These are phyloP conservation scores for Macrotrachela quadricornifera DNA, from an alignment of 1,140 invertebrate genomes.

Conservation along the genomic window DNA sequence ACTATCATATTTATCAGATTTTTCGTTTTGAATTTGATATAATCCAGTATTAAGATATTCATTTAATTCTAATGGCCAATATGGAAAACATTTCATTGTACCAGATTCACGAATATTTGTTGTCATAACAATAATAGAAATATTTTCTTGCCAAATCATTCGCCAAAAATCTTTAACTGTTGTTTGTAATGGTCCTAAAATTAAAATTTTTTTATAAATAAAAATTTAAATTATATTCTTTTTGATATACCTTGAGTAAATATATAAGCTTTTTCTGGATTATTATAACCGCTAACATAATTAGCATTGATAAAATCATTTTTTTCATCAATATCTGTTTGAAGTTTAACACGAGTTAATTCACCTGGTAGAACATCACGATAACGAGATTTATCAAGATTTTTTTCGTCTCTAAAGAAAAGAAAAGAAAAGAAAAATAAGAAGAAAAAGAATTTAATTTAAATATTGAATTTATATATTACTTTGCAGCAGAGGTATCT, in stretches of 20 bases:
- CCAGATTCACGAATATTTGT: conserved; percentile 63
- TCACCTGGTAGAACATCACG: conserved; percentile 52
- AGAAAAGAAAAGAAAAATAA: neutral
- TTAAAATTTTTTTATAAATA: no score
- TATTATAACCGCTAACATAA: conserved; percentile 89
- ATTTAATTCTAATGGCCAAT: conserved; percentile 58
- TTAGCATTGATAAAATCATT: conserved; percentile 93
- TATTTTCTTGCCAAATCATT: conserved; percentile 83
- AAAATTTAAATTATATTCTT: no score
- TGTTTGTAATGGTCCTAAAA: conserved; percentile 54
- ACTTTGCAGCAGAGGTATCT: no score
- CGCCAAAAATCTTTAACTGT: conserved; percentile 83
- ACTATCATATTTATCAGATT: neutral
- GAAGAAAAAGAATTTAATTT: no score
- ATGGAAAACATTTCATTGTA: conserved; percentile 72
- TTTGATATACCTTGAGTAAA: conserved; percentile 52
- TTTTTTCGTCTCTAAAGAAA: conserved; percentile 36
- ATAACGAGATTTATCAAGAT: conserved; percentile 76
- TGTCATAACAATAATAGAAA: conserved; percentile 75
- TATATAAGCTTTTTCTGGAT: conserved; percentile 89
- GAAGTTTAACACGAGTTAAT: conserved; percentile 68
- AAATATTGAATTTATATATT: no score
- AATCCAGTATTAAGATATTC: conserved; percentile 26
- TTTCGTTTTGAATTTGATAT: conserved; percentile 32
- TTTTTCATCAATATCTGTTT: conserved; percentile 48